Evolutionary conservation across 2,113 vertebrate species (phyloP).

Genomic region (Prolemur simus): DNA sequence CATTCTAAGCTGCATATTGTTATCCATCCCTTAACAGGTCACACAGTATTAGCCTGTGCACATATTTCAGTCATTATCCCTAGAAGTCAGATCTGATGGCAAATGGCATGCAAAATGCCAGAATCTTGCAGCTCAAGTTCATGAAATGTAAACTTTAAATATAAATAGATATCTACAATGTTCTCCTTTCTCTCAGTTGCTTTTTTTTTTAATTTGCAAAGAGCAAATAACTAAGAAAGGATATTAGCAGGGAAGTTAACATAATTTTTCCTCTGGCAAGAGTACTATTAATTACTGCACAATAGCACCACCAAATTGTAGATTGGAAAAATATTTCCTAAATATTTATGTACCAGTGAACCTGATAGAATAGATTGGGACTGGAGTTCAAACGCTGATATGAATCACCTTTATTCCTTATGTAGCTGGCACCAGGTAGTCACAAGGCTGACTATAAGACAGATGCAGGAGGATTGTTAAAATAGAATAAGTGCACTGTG

Average conservation of each 20-base stretch:
- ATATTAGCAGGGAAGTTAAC: conserved; percentile 51
- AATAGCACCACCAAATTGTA: conserved; percentile 61
- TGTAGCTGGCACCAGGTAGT: conserved; percentile 13
- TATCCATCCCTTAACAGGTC: conserved; percentile 77
- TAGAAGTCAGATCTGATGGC: conserved; percentile 65
- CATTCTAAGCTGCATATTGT: conserved; percentile 76
- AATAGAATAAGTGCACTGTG: conserved; percentile 78
- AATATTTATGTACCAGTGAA: conserved; percentile 47
- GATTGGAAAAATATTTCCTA: conserved; percentile 54
- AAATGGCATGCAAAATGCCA: conserved; percentile 69
- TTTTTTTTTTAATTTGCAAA: conserved; percentile 65
- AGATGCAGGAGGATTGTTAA: conserved; percentile 73
- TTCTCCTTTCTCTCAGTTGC: conserved; percentile 66
- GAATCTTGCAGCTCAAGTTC: conserved; percentile 73
- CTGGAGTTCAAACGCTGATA: not conserved
- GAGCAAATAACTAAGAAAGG: conserved; percentile 73
- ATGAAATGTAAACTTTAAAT: conserved; percentile 76
- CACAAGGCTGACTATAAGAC: conserved; percentile 12
- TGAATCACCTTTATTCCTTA: conserved; percentile 38
- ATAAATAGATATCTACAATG: conserved; percentile 87
- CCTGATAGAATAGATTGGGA: conserved; percentile 15
- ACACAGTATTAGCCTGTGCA: conserved; percentile 71
- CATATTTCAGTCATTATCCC: not conserved
- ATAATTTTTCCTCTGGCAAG: conserved; percentile 73
- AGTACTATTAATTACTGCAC: conserved; percentile 59